Conservation (phyloP, 1,140 invertebrate species). For the Euwallacea similis region DNA sequence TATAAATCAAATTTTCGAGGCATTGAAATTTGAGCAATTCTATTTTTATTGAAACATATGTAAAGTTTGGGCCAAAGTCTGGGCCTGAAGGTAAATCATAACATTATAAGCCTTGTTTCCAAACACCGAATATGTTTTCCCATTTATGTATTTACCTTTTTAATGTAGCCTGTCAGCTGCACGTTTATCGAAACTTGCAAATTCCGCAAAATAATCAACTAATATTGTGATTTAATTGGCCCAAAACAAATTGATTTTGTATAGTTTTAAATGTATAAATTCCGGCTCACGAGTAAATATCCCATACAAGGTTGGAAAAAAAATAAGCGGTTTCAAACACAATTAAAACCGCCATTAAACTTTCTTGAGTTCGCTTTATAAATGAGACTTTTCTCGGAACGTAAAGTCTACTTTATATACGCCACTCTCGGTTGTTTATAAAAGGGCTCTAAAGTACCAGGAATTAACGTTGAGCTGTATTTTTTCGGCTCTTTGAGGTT, state of each 20-base stretch:
- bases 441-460: conserved; percentile 21
- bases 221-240: neutral
- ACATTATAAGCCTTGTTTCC: conserved; percentile 31
- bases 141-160: neutral
- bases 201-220: neutral
- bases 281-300: neutral
- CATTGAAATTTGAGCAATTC: conserved; percentile 37
- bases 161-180: neutral
- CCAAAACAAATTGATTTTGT: neutral
- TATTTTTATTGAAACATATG: conserved; percentile 35
- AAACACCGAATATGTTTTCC: neutral
- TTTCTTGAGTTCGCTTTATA: conserved; percentile 30
- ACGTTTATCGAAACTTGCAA: neutral
- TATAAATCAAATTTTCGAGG: conserved; percentile 34
- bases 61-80: conserved; percentile 31
- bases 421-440: conserved; percentile 28
- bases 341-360: conserved; percentile 31
- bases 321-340: conserved; percentile 26
- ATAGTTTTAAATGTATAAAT: too few species aligned
- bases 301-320: neutral
- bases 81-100: conserved; percentile 33
- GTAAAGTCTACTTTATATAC: conserved; percentile 32
- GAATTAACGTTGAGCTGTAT: conserved; percentile 26
- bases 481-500: conserved; percentile 24
- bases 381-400: conserved; percentile 22